These are phyloP conservation scores for Dilophus febrilis DNA, from an alignment of 2,888 invertebrate species.

Conservation along the genomic window DNA sequence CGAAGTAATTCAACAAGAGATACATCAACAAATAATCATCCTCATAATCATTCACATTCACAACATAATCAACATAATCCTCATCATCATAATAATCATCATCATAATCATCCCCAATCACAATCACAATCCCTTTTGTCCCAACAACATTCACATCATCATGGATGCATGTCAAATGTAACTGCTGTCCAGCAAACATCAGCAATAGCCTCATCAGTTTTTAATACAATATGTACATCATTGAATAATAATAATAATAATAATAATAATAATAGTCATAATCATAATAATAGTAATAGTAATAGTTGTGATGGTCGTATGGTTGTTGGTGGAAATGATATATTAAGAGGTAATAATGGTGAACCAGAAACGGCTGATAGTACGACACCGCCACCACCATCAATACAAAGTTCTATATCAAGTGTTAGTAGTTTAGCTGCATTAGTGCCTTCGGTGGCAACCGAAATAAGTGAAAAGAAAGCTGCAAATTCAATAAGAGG, in stretches of 20 bases:
- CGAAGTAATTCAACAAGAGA: constrained; percentile 11
- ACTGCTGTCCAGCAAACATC: neutral
- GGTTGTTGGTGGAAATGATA: constrained; percentile 2
- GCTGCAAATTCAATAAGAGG: constrained; percentile 20
- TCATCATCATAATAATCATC: constrained; percentile 11
- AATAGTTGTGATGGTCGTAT: constrained; percentile 5
- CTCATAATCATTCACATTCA: constrained; percentile 4
- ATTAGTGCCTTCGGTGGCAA: neutral
- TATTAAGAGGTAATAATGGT: neutral
- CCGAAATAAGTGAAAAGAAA: constrained; percentile 19
- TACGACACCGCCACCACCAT: constrained; percentile 19
- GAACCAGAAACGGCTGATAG: constrained; percentile 14
- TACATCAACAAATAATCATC: constrained; percentile 2
- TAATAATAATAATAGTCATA: no score
- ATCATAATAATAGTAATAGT: constrained; percentile 3
- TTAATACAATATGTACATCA: constrained; percentile 4
- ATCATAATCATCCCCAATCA: constrained; percentile 11
- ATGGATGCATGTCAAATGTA: neutral
- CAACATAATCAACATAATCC: constrained; percentile 6
- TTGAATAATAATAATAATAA: no score
- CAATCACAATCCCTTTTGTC: constrained; percentile 5
- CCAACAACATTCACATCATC: constrained; percentile 9
- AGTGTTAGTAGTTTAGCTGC: neutral
- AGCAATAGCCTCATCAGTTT: constrained; percentile 1
- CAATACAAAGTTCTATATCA: constrained; percentile 12